Percentiles rank a stretch among this genome's conserved stretches.
These are phyloP conservation scores for Tipula lateralis DNA, from an alignment of 2,888 invertebrate genomes.

Conservation along the genomic window DNA sequence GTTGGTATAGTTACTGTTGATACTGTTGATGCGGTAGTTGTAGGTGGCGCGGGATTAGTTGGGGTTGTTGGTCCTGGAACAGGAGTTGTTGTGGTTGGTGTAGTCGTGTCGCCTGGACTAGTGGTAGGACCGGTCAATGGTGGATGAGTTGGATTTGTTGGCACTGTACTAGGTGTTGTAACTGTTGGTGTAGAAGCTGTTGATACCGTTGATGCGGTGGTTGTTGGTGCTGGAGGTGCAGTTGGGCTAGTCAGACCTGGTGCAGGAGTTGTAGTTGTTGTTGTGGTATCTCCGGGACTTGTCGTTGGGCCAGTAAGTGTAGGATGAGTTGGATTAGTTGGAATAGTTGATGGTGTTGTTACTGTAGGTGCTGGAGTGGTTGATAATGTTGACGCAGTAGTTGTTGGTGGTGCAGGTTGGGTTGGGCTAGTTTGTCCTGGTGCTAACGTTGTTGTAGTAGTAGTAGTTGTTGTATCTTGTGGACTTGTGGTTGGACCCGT, in stretches of 20 bases:
- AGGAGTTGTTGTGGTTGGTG: conserved; percentile 27
- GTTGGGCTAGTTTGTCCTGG: conserved; percentile 35
- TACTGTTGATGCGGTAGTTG: conserved; percentile 29
- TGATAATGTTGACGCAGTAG: conserved; percentile 35
- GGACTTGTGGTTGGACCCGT: background rate
- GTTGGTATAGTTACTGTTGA: conserved; percentile 32
- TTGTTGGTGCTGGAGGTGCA: background rate
- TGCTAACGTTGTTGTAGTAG: conserved; percentile 35
- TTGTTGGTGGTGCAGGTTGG: conserved; percentile 34
- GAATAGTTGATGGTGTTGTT: background rate
- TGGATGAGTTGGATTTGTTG: background rate
- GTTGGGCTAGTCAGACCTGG: background rate
- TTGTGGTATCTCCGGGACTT: background rate
- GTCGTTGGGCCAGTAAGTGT: background rate
- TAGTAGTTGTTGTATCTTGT: conserved; percentile 29
- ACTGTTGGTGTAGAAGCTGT: background rate
- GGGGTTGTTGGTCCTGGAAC: conserved; percentile 35
- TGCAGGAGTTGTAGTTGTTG: background rate
- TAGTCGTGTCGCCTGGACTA: background rate
- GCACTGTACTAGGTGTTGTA: background rate
- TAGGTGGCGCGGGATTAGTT: background rate
- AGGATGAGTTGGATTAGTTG: background rate
- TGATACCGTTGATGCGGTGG: background rate
- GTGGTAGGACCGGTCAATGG: background rate
- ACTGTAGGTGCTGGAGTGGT: background rate